Percentiles rank a stretch among this genome's conserved stretches.
Conservation (phyloP, 1,140 invertebrate species). For the Zelostemma sp. region DNA sequence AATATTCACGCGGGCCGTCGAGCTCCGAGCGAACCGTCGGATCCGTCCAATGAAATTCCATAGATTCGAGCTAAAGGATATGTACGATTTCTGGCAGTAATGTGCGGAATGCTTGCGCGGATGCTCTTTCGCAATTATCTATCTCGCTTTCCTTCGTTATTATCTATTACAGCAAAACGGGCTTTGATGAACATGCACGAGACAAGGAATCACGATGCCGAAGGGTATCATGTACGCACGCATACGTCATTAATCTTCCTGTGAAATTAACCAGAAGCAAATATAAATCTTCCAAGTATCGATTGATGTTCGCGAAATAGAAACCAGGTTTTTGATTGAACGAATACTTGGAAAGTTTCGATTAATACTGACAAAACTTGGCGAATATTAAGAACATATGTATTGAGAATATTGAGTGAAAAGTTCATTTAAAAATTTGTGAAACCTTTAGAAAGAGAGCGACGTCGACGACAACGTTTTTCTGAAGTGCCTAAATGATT, state of each 20-base stretch:
- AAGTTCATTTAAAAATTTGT: too few relatives aligned
- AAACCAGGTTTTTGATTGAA: too few relatives aligned
- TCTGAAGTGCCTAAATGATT: too few relatives aligned
- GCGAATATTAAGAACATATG: too few relatives aligned
- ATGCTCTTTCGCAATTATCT: constrained; percentile 3
- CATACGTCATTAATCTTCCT: constrained; percentile 1
- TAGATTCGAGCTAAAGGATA: neutral
- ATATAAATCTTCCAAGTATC: too few relatives aligned
- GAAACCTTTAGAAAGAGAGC: too few relatives aligned
- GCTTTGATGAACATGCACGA: neutral
- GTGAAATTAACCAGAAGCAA: neutral
- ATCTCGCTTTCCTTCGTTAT: constrained; percentile 9
- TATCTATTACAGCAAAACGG: neutral
- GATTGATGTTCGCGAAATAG: too few relatives aligned
- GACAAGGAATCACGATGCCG: neutral
- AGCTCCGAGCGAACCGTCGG: neutral
- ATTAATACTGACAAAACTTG: too few relatives aligned
- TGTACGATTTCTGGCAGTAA: neutral
- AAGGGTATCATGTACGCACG: neutral
- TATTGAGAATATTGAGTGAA: too few relatives aligned
- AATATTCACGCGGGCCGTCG: neutral
- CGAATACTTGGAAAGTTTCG: too few relatives aligned
- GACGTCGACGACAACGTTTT: too few relatives aligned
- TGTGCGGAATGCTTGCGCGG: neutral
- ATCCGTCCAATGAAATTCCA: neutral